Evolutionary conservation across 2,113 vertebrate species (phyloP).

Genomic region (Eleginops maclovinus): DNA sequence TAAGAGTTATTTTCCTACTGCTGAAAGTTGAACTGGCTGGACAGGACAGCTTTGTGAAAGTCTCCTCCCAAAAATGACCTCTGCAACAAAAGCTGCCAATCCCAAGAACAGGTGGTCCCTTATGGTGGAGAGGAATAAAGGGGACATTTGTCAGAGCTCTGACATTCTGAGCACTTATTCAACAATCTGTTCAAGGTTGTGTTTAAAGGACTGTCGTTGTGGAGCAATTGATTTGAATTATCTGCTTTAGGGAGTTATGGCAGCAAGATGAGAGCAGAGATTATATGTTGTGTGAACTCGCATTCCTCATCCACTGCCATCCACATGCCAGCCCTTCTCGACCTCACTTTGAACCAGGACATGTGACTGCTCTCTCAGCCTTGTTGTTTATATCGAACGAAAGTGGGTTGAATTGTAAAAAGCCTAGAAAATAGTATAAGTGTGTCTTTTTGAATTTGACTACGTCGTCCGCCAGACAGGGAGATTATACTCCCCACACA

Average conservation of each 20-base stretch:
- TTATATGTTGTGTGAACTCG: constrained; percentile 35
- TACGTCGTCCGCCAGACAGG: too few species aligned
- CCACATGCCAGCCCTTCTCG: constrained; percentile 64
- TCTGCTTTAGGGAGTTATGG: neutral
- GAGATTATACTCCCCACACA: fast-evolving
- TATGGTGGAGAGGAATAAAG: constrained; percentile 76
- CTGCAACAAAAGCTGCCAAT: constrained; percentile 82
- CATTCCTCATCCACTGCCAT: constrained; percentile 69
- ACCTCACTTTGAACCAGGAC: constrained; percentile 78
- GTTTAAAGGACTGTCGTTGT: neutral
- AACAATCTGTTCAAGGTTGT: neutral
- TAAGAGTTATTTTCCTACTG: constrained; percentile 3
- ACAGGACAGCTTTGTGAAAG: constrained; percentile 74
- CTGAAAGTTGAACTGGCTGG: constrained; percentile 53
- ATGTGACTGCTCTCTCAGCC: constrained; percentile 74
- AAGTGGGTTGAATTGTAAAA: neutral
- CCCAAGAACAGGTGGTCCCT: constrained; percentile 84
- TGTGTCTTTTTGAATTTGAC: neutral
- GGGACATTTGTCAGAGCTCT: constrained; percentile 78
- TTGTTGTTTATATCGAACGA: constrained; percentile 29
- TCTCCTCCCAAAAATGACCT: constrained; percentile 74
- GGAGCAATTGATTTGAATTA: constrained; percentile 1
- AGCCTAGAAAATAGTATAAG: neutral
- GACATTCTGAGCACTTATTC: constrained; percentile 61
- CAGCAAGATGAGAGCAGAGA: constrained; percentile 13